Conservation (phyloP, 1,140 invertebrate species). For the Aradophagus sp. region DNA sequence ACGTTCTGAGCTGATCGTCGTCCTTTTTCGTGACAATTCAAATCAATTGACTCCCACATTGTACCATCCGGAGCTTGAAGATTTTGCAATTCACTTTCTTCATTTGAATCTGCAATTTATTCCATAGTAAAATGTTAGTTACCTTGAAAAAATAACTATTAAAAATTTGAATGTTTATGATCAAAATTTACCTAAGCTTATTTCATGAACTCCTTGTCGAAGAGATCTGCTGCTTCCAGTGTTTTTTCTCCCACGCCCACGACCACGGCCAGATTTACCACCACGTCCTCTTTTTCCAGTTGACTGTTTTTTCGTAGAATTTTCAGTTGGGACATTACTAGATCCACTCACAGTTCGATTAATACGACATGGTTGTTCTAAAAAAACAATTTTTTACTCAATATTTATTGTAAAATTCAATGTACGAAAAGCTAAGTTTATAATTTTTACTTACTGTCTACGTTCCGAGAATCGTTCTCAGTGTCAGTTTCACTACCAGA, state of each 20-base stretch:
- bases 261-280: constrained; percentile 1
- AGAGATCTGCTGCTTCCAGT: constrained; percentile 1
- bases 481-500: constrained; percentile 2
- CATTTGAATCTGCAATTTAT: constrained; percentile 4
- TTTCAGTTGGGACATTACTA: not conserved
- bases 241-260: constrained; percentile 1
- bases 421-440: constrained; percentile 1
- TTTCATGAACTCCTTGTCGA: constrained; percentile 5
- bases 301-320: constrained; percentile 1
- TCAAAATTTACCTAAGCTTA: constrained; percentile 10
- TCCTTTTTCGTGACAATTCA: too few species aligned
- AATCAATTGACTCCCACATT: too few species aligned
- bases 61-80: too few species aligned
- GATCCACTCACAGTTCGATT: constrained; percentile 1
- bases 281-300: constrained; percentile 3
- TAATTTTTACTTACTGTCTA: constrained; percentile 4
- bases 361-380: constrained; percentile 4
- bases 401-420: constrained; percentile 6
- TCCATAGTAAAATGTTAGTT: constrained; percentile 10
- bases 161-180: too few species aligned
- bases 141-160: constrained; percentile 6
- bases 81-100: constrained; percentile 6
- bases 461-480: constrained; percentile 3
- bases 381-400: constrained; percentile 3
- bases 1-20: not conserved